Evolutionary conservation across 2,113 vertebrate species (phyloP).

Genomic region (Bucco capensis): DNA sequence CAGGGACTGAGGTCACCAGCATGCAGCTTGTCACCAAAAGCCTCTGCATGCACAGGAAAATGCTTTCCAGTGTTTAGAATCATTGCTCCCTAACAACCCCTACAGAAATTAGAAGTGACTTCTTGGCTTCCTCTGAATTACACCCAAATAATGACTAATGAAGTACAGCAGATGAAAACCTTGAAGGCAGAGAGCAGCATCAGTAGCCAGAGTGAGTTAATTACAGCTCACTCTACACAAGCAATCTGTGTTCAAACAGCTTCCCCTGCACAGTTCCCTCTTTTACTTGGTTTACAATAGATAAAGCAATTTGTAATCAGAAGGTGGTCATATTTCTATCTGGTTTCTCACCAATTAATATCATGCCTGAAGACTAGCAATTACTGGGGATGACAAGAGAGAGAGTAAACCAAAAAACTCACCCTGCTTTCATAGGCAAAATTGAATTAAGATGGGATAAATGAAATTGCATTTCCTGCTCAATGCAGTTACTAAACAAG

Average conservation of each 20-base stretch:
- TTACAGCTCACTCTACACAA: background rate
- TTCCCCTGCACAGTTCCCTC: background rate
- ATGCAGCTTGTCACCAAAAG: background rate
- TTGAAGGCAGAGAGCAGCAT: background rate
- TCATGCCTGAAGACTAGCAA: background rate
- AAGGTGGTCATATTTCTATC: background rate
- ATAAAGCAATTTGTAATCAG: background rate
- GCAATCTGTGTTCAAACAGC: background rate
- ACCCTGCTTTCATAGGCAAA: background rate
- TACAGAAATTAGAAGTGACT: background rate
- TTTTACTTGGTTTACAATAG: background rate
- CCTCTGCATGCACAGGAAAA: background rate
- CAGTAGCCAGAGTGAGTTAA: background rate
- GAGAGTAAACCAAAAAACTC: background rate
- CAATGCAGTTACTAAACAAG: background rate
- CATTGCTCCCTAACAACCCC: background rate
- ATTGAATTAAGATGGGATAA: background rate
- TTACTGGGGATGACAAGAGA: background rate
- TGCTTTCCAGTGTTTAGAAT: background rate
- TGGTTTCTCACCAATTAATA: background rate
- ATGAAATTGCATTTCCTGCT: background rate
- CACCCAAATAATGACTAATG: constrained; percentile 39
- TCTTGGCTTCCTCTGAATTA: constrained; percentile 1
- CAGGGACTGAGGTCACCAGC: background rate
- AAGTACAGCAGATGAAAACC: constrained; percentile 19